phyloP scores from a whole-genome alignment of 2,888 invertebrate genomes.

The Erebia palarica region DNA sequence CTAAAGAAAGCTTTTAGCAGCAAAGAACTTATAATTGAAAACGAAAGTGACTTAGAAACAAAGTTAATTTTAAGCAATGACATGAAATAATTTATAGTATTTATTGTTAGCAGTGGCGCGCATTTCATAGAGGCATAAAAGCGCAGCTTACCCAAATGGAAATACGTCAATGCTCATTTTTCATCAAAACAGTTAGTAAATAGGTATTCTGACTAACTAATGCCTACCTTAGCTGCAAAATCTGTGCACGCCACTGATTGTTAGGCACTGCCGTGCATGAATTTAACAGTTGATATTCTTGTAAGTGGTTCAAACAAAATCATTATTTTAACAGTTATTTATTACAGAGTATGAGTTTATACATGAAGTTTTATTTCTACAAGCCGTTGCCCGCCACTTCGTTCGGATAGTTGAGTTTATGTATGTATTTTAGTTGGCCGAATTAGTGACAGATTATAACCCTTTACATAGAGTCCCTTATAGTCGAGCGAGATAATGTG shows the following conservation, averaged over 20 bases:
- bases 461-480: too few species aligned
- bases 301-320: constrained; percentile 49
- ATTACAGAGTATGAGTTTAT: constrained; percentile 24
- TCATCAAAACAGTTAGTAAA: too few species aligned
- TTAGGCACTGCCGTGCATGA: constrained; percentile 30
- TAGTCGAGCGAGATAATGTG: too few species aligned
- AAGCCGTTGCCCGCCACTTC: background rate
- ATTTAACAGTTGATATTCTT: constrained; percentile 55
- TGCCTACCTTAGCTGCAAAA: too few species aligned
- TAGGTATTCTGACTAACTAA: too few species aligned
- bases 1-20: constrained; percentile 82
- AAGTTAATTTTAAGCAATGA: constrained; percentile 70
- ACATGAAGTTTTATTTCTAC: constrained; percentile 23
- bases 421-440: too few species aligned
- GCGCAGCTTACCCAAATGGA: too few species aligned
- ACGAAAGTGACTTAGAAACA: constrained; percentile 69
- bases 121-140: too few species aligned
- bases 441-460: too few species aligned
- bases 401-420: background rate
- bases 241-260: too few species aligned
- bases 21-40: constrained; percentile 76
- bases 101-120: too few species aligned
- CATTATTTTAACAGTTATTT: constrained; percentile 33
- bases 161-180: too few species aligned
- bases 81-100: constrained; percentile 48